Evolutionary conservation across 2,797 vertebrate species (phyloP), one percentile per base, ranked within the genome.

Genomic region (Ficedula albicollis): DNA sequence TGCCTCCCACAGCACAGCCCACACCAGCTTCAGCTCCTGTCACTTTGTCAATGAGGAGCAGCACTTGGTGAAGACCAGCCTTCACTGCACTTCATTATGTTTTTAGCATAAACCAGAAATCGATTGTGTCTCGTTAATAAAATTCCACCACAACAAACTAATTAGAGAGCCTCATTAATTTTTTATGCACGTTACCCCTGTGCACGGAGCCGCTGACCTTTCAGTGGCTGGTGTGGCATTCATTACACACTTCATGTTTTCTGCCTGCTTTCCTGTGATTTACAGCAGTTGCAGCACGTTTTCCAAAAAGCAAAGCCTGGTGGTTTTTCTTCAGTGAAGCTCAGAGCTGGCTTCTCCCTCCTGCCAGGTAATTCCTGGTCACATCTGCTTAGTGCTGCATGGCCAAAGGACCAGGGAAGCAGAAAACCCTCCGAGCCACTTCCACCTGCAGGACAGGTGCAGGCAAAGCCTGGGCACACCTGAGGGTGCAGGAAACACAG

Each of bases 131-230:
- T 94, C 36, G 2, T 82, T 93, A 94, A 84, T 82, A 89, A 95
- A 96, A 97, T 90, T 94, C 89, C 72, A 46, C 80, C 90, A 76
- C 63, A 92, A 96, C 69, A 76, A 96, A 90, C 96, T 95, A 94
- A 75, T 95, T 91, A 97, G 94, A 34, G 62, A 95, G 87, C 87
- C 90, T 70, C 77, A 91, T 90, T 95, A 93, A 92, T 95, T 87
- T 90, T 91, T 94, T 54, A 76, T 85, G 92, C 82, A 32, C 66
- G 32, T 83, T 85, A 73, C 87, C 87, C 73, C 87, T 64, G 90
- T 36, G 81, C 75, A 55, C 3, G 54, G 80, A 92, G 84, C 67
- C 54, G 34, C 58, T 97, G 96, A 96, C 95, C 94, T 96, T 83
- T 76, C 83, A 25, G 85, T 27, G 83, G 15, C 39, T 62, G 76